Conservation (phyloP, 2,888 invertebrate genomes). For the Trichogramma evanescens region DNA sequence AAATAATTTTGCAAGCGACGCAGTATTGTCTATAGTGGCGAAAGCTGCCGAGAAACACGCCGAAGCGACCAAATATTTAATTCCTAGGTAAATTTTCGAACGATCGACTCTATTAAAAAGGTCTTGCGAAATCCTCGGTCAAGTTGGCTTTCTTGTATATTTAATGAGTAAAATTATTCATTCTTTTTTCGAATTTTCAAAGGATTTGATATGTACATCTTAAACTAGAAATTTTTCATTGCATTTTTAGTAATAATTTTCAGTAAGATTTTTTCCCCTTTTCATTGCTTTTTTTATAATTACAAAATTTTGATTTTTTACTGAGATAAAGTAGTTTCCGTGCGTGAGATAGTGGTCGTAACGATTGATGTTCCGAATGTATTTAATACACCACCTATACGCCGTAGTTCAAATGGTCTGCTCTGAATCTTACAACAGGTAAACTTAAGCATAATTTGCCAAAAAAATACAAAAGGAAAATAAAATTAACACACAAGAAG, state of each 20-base stretch:
- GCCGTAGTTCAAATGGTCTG: too few species aligned
- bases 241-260: neutral
- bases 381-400: too few species aligned
- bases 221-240: slow-evolving; percentile 3
- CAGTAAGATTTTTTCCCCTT: neutral
- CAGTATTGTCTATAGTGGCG: slow-evolving; percentile 41
- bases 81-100: slow-evolving; percentile 47
- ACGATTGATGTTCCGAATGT: too few species aligned
- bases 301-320: too few species aligned
- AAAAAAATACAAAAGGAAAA: too few species aligned
- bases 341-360: too few species aligned
- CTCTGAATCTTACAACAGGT: too few species aligned
- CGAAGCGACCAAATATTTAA: slow-evolving; percentile 52
- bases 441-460: too few species aligned
- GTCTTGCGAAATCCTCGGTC: neutral
- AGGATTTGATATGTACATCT: neutral
- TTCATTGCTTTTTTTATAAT: too few species aligned
- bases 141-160: neutral
- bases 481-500: too few species aligned
- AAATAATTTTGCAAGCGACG: slow-evolving; percentile 38
- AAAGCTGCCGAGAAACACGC: slow-evolving; percentile 50
- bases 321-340: too few species aligned
- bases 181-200: neutral
- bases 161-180: neutral
- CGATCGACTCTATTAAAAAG: too few species aligned